Percentiles rank a stretch among this genome's conserved stretches.
Evolutionary conservation across 1,140 invertebrate species (phyloP).

Genomic region (Apis laboriosa): DNA sequence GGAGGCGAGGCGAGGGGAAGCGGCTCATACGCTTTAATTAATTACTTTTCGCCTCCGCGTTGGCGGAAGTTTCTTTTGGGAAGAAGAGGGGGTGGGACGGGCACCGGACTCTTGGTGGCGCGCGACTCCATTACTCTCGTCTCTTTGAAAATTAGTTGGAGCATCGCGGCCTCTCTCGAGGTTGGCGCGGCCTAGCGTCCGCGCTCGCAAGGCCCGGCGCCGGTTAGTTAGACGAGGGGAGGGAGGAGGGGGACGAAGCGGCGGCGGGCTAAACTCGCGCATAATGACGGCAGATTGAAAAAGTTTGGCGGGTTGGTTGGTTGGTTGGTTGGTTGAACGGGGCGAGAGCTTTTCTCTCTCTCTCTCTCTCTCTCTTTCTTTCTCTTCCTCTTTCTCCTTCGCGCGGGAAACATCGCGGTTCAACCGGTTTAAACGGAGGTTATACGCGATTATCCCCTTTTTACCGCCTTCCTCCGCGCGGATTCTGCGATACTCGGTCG

Average conservation of each 20-base stretch:
- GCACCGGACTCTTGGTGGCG: constrained; percentile 43
- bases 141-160: constrained; percentile 62
- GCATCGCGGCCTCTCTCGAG: constrained; percentile 23
- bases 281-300: constrained; percentile 78
- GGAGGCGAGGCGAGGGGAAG: background rate
- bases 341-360: constrained; percentile 40
- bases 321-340: constrained; percentile 11
- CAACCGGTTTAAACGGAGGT: constrained; percentile 62
- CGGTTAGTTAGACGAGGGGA: constrained; percentile 47
- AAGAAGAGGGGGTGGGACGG: background rate
- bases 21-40: constrained; percentile 56
- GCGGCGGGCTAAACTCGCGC: constrained; percentile 60
- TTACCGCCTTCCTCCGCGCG: background rate
- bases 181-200: background rate
- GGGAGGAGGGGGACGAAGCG: constrained; percentile 19
- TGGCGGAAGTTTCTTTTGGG: constrained; percentile 29
- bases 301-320: constrained; percentile 63
- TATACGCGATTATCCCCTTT: constrained; percentile 61
- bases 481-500: background rate
- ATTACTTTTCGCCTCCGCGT: constrained; percentile 58
- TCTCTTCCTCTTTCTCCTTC: constrained; percentile 32
- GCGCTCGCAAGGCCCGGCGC: background rate
- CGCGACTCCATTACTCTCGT: constrained; percentile 59
- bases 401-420: constrained; percentile 49
- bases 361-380: constrained; percentile 46